Conservation (phyloP, 1,140 invertebrate species). For the Diorhabda elongata region DNA sequence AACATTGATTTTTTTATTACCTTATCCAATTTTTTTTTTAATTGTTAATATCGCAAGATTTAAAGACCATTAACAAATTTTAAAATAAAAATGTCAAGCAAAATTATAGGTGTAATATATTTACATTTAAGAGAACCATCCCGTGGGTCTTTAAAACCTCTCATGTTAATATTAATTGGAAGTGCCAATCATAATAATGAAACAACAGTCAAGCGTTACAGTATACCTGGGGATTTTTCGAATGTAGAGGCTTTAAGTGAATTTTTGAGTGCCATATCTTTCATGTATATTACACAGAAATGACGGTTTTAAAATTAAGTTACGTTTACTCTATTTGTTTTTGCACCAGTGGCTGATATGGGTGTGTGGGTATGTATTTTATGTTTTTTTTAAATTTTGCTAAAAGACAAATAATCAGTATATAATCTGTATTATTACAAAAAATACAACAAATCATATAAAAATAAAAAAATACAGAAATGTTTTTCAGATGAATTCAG, state of each 20-base stretch:
- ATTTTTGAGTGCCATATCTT: not conserved
- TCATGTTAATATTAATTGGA: slow-evolving; percentile 10
- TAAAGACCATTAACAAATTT: slow-evolving; percentile 1
- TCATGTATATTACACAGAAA: not conserved
- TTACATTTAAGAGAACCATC: not conserved
- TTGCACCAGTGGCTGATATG: too few relatives aligned
- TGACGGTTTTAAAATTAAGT: not conserved
- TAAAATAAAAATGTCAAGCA: slow-evolving; percentile 1
- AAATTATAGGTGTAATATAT: not conserved
- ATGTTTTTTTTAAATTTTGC: too few relatives aligned
- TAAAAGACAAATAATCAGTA: too few relatives aligned
- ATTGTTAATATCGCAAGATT: not conserved
- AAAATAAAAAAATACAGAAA: too few relatives aligned
- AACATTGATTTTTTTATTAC: too few relatives aligned
- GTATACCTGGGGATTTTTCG: not conserved
- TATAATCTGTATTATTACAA: too few relatives aligned
- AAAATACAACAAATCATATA: too few relatives aligned
- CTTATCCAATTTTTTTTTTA: not conserved
- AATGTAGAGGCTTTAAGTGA: not conserved
- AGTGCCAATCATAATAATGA: slow-evolving; percentile 11
- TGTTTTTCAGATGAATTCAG: too few relatives aligned
- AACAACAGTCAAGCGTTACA: slow-evolving; percentile 3
- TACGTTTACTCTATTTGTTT: not conserved
- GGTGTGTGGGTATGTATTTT: too few relatives aligned
- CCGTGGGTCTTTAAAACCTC: slow-evolving; percentile 8